Evolutionary conservation across 2,797 vertebrate species (phyloP).

Genomic region (Chelon labrosus): DNA sequence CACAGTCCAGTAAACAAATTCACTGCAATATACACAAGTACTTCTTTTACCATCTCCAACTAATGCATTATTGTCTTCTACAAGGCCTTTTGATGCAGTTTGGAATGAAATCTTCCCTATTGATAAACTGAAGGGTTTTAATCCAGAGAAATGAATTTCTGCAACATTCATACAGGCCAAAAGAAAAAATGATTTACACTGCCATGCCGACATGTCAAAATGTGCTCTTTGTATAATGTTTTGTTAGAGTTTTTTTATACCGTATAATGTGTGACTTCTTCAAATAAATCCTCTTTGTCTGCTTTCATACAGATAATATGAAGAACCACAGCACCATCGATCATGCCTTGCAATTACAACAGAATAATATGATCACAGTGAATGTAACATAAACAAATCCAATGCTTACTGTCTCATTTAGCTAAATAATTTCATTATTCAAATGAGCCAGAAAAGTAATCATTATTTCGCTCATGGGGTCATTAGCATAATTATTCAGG

Average conservation of each 20-base stretch:
- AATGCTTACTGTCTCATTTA: constrained; percentile 64
- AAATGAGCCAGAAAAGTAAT: constrained; percentile 74
- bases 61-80: constrained; percentile 6
- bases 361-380: constrained; percentile 56
- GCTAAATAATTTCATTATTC: constrained; percentile 71
- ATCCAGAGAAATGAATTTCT: too few species aligned
- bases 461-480: constrained; percentile 58
- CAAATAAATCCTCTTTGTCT: constrained; percentile 47
- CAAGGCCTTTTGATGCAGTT: too few species aligned
- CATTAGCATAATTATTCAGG: constrained; percentile 69
- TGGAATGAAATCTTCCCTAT: too few species aligned
- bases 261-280: constrained; percentile 50
- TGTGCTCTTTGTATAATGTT: constrained; percentile 22
- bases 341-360: constrained; percentile 62
- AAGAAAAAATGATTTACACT: constrained; percentile 19
- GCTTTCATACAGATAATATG: constrained; percentile 48
- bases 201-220: constrained; percentile 17
- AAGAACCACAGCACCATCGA: constrained; percentile 58
- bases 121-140: too few species aligned
- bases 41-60: constrained; percentile 12
- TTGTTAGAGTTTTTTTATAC: constrained; percentile 23
- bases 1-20: constrained; percentile 49
- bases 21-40: constrained; percentile 32
- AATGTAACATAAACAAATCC: constrained; percentile 62
- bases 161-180: not conserved